Conservation (phyloP, 2,888 invertebrate genomes). For the Atrina japonica region DNA sequence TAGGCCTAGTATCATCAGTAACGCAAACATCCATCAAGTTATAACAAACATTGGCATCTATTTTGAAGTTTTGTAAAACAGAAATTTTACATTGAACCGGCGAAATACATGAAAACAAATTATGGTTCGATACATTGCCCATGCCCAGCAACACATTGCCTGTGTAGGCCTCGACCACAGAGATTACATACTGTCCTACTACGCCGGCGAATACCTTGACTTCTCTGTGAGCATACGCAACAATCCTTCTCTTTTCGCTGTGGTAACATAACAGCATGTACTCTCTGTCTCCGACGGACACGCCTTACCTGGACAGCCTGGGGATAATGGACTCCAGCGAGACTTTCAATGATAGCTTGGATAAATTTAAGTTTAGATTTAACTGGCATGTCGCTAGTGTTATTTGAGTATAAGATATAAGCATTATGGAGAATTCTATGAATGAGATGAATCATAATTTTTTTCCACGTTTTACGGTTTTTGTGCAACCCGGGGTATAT, state of each 20-base stretch:
- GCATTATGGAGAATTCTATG: constrained; percentile 8
- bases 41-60: too few species aligned
- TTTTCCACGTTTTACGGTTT: constrained; percentile 17
- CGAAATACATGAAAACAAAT: neutral
- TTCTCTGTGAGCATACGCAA: constrained; percentile 1
- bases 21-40: too few species aligned
- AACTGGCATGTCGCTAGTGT: constrained; percentile 1
- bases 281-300: constrained; percentile 8
- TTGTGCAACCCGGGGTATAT: neutral
- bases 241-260: constrained; percentile 2
- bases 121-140: neutral
- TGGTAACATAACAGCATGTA: neutral
- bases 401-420: constrained; percentile 1
- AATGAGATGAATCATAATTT: constrained; percentile 10
- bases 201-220: constrained; percentile 7
- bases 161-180: constrained; percentile 14
- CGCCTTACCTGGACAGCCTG: neutral
- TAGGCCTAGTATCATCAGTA: too few species aligned
- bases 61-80: too few species aligned
- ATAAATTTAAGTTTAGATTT: constrained; percentile 2
- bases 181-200: constrained; percentile 3
- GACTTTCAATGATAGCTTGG: constrained; percentile 3
- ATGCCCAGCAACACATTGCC: constrained; percentile 1
- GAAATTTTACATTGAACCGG: too few species aligned
- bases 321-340: neutral